phyloP scores from a whole-genome alignment of 2,113 vertebrate species.

The Hippocampus zosterae region DNA sequence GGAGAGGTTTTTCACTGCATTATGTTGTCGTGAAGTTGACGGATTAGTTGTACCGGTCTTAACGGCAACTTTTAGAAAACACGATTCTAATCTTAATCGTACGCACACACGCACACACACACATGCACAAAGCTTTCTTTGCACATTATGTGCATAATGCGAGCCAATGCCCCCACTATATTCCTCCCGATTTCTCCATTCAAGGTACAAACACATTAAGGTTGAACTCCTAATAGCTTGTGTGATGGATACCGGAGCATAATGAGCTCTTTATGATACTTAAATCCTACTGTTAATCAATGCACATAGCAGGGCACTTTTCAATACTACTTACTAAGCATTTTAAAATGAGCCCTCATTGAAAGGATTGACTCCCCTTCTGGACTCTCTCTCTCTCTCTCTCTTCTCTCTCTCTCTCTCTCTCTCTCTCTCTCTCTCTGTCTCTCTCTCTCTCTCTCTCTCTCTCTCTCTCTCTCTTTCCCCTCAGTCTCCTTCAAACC shows the following conservation, averaged over 20 bases:
- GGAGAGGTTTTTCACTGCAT: too few relatives aligned
- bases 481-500: constrained; percentile 23
- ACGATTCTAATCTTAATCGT: too few relatives aligned
- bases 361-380: constrained; percentile 81
- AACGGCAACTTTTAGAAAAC: too few relatives aligned
- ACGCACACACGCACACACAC: neutral
- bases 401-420: constrained; percentile 9
- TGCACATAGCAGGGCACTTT: constrained; percentile 83
- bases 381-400: constrained; percentile 30
- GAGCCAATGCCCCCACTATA: constrained; percentile 35
- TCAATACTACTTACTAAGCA: constrained; percentile 84
- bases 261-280: constrained; percentile 86
- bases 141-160: constrained; percentile 25
- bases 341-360: constrained; percentile 90
- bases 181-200: constrained; percentile 47
- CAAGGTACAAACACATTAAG: constrained; percentile 67
- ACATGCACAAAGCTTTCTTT: constrained; percentile 15
- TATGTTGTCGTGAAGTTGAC: too few relatives aligned
- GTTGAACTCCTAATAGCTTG: constrained; percentile 64
- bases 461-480: neutral
- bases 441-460: neutral
- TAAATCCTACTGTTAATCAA: constrained; percentile 94
- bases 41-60: too few relatives aligned
- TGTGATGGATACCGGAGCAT: constrained; percentile 80
- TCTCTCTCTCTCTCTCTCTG: too few relatives aligned